Percentiles rank a stretch among this genome's conserved stretches.
Conservation (phyloP, 2,797 vertebrate genomes). For the Toxotes lorentzi region DNA sequence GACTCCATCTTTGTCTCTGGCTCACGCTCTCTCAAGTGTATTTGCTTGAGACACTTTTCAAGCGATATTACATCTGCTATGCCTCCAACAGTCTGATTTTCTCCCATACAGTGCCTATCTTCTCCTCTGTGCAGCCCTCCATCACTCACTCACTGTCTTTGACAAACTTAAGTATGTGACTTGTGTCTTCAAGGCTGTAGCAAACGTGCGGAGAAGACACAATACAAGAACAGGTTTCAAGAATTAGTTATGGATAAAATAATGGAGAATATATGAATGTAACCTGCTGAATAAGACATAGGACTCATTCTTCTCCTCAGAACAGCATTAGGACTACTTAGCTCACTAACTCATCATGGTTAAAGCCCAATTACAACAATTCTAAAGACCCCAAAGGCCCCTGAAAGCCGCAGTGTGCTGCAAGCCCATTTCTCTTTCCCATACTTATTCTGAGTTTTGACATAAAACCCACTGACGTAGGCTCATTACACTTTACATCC, state of each 20-base stretch:
- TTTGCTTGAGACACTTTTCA: not conserved
- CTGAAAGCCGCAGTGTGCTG: not conserved
- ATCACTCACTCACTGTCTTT: not conserved
- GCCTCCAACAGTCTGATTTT: constrained; percentile 5
- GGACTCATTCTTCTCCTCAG: not conserved
- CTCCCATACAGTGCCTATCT: not conserved
- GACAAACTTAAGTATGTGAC: not conserved
- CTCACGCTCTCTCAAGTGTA: not conserved
- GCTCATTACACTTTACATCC: not conserved
- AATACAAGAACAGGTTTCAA: not conserved
- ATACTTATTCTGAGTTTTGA: not conserved
- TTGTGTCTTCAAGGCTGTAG: not conserved
- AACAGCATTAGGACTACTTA: not conserved
- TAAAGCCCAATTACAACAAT: not conserved
- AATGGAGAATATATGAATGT: not conserved
- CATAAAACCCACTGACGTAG: not conserved
- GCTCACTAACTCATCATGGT: not conserved
- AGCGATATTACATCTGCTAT: constrained; percentile 4
- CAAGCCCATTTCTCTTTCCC: not conserved
- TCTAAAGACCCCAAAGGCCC: not conserved
- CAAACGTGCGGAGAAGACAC: not conserved
- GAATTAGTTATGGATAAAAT: not conserved
- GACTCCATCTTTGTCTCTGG: constrained; percentile 15
- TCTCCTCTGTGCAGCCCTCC: not conserved
- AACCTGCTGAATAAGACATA: not conserved